Evolutionary conservation across 2,797 vertebrate genomes (phyloP).

Genomic region (Pseudotriccus pelzelni): DNA sequence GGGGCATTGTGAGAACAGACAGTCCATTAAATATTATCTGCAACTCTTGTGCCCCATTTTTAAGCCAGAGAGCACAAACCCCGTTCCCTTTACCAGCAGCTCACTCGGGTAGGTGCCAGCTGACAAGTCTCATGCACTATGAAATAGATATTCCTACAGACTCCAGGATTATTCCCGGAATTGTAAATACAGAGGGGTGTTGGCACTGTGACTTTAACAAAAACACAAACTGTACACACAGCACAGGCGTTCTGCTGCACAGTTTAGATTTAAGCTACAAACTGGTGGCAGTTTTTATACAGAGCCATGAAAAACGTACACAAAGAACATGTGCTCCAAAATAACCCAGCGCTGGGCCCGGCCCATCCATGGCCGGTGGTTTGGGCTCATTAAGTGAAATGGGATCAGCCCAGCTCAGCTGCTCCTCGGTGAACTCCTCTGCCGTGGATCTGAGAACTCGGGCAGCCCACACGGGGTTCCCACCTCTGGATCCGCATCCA

Average conservation of each 20-base stretch:
- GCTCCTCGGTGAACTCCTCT: background rate
- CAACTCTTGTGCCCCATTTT: background rate
- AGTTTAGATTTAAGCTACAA: slow-evolving; percentile 9
- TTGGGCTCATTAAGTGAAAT: background rate
- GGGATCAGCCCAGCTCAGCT: slow-evolving; percentile 1
- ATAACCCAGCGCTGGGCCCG: background rate
- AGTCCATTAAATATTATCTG: slow-evolving; percentile 49
- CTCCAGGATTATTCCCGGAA: slow-evolving; percentile 18
- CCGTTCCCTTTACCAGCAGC: slow-evolving; percentile 13
- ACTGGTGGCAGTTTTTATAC: background rate
- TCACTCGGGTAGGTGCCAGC: slow-evolving; percentile 3
- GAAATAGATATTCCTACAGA: background rate
- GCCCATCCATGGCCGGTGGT: background rate
- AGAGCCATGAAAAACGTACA: slow-evolving; percentile 4
- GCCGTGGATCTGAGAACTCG: background rate
- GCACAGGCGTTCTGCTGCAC: background rate
- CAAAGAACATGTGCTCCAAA: slow-evolving; percentile 11
- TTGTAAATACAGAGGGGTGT: slow-evolving; percentile 41
- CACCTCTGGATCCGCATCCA: background rate
- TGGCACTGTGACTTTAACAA: slow-evolving; percentile 6
- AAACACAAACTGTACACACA: background rate
- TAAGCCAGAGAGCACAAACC: background rate
- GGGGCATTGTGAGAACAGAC: slow-evolving; percentile 15
- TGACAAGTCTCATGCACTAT: slow-evolving; percentile 25
- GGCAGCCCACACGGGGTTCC: background rate